Conservation (phyloP, 2,797 vertebrate genomes). For the Sebastes reedi region DNA sequence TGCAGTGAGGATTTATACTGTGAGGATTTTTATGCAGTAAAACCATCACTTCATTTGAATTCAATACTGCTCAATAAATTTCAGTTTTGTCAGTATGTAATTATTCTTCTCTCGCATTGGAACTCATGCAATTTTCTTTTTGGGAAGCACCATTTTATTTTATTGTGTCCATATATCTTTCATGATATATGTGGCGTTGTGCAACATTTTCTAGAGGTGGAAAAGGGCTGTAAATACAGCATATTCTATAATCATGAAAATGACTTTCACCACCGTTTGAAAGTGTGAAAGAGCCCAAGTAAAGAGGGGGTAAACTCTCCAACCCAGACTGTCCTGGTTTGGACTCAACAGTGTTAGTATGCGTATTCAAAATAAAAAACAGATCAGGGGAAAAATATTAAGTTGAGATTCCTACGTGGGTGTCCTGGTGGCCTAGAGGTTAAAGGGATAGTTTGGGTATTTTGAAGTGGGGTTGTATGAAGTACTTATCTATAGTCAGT, state of each 20-base stretch:
- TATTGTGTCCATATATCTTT: background rate
- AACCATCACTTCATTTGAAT: slow-evolving; percentile 1
- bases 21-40: background rate
- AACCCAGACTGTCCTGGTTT: slow-evolving; percentile 1
- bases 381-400: background rate
- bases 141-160: slow-evolving; percentile 1
- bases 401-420: background rate
- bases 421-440: too few relatives aligned
- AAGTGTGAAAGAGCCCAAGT: background rate
- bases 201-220: background rate
- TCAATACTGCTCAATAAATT: slow-evolving; percentile 18
- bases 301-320: background rate
- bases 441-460: too few relatives aligned
- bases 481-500: too few relatives aligned
- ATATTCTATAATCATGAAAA: background rate
- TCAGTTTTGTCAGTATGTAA: slow-evolving; percentile 21
- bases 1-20: background rate
- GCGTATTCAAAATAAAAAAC: slow-evolving; percentile 23
- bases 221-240: background rate
- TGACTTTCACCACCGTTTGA: background rate
- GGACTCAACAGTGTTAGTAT: slow-evolving; percentile 12
- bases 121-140: background rate
- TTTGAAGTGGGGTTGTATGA: too few relatives aligned
- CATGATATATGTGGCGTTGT: background rate
- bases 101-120: slow-evolving; percentile 9